These are phyloP conservation scores for Cynoglossus semilaevis DNA, from an alignment of 2,113 vertebrate species.

Conservation along the genomic window DNA sequence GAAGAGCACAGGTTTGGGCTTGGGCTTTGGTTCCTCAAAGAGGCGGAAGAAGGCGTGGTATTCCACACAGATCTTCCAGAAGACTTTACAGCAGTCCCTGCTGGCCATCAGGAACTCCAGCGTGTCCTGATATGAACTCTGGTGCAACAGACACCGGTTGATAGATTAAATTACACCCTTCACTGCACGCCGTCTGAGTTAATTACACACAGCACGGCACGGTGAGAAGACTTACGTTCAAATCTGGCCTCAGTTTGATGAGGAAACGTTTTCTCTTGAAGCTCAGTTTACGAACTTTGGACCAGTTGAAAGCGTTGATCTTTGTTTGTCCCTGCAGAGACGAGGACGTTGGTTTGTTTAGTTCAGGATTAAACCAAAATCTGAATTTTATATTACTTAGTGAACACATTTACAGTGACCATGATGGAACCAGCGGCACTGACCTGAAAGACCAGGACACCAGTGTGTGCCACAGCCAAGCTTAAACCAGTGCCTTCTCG, in stretches of 20 bases:
- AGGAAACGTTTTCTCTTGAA: conserved; percentile 98
- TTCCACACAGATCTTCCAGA: conserved; percentile 99
- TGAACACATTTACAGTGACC: neutral
- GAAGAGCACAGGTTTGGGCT: conserved; percentile 93
- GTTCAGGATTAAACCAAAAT: too few relatives aligned
- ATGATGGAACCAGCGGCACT: neutral
- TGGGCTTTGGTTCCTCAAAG: conserved; percentile 95
- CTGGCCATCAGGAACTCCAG: conserved; percentile 96
- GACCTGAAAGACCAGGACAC: conserved; percentile 97
- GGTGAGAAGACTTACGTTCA: conserved; percentile 82
- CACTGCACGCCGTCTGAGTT: neutral
- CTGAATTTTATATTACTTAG: neutral
- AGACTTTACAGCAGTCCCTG: conserved; percentile 95
- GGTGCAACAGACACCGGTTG: neutral
- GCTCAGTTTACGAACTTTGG: conserved; percentile 96
- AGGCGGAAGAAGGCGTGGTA: conserved; percentile 98
- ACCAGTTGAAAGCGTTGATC: conserved; percentile 98
- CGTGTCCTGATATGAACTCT: conserved; percentile 93
- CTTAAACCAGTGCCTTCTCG: conserved; percentile 92
- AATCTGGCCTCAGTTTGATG: conserved; percentile 91
- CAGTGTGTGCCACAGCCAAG: conserved; percentile 90
- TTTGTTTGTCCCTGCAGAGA: conserved; percentile 86
- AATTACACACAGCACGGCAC: neutral
- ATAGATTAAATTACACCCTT: neutral
- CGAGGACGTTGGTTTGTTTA: neutral